Conservation (phyloP, 2,888 invertebrate genomes). For the Drosophila robusta region DNA sequence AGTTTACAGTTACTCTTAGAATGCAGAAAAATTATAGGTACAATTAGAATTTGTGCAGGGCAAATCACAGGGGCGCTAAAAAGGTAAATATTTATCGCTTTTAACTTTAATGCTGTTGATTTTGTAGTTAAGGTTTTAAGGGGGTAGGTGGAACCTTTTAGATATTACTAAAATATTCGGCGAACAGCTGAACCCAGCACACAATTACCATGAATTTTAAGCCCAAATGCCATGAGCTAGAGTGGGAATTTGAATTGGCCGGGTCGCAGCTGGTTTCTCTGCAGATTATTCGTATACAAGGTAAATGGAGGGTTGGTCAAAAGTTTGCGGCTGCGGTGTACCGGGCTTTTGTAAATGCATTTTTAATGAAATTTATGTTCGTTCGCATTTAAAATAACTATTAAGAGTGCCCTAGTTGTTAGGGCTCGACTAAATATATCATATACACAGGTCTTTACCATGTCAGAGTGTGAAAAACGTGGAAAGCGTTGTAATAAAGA, state of each 20-base stretch:
- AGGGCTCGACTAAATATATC: not conserved
- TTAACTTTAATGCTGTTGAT: constrained; percentile 49
- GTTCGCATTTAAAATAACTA: constrained; percentile 47
- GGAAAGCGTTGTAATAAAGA: too few relatives aligned
- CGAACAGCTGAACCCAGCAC: constrained; percentile 65
- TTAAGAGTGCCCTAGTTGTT: not conserved
- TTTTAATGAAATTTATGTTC: constrained; percentile 76
- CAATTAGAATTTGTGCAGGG: constrained; percentile 42
- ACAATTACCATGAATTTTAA: constrained; percentile 76
- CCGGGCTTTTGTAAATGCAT: constrained; percentile 58
- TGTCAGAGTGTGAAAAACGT: too few relatives aligned
- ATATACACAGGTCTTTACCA: too few relatives aligned
- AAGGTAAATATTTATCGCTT: constrained; percentile 52
- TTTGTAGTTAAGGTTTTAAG: constrained; percentile 22
- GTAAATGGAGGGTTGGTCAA: constrained; percentile 51
- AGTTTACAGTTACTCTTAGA: constrained; percentile 80
- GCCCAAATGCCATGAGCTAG: constrained; percentile 58
- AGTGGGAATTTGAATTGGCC: constrained; percentile 58
- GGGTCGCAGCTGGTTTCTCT: constrained; percentile 57
- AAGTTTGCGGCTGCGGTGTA: constrained; percentile 24
- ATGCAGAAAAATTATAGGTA: constrained; percentile 52
- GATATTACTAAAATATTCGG: constrained; percentile 58
- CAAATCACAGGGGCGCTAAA: constrained; percentile 15
- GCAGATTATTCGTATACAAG: constrained; percentile 42
- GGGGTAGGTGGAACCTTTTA: constrained; percentile 45